Evolutionary conservation across 2,797 vertebrate genomes (phyloP).

Genomic region (Crenuchus spilurus): DNA sequence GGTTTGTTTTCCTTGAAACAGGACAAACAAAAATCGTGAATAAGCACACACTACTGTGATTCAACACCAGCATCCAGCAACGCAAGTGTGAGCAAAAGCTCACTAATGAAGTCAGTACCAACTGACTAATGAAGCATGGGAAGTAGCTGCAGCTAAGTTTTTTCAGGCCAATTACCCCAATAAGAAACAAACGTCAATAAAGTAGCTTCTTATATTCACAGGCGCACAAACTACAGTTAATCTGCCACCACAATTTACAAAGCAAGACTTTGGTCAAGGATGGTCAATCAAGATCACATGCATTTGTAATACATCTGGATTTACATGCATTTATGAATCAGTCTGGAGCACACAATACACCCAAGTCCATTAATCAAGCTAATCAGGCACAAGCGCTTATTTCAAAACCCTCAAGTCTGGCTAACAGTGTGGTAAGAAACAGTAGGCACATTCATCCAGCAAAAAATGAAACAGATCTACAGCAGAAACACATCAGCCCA

Average conservation of each 20-base stretch:
- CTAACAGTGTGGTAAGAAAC: background rate
- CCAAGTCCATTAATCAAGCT: conserved; percentile 11
- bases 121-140: background rate
- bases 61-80: background rate
- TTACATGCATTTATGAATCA: conserved; percentile 2
- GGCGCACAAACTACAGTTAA: no score
- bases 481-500: background rate
- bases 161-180: background rate
- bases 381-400: background rate
- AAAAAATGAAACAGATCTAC: background rate
- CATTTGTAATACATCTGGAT: background rate
- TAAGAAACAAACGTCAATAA: background rate
- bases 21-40: conserved; percentile 18
- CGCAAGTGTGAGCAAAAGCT: background rate
- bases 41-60: background rate
- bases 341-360: background rate
- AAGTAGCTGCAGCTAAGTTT: background rate
- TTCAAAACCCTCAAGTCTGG: background rate
- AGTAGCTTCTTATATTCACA: no score
- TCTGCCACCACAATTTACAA: no score
- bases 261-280: no score
- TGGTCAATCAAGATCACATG: conserved; percentile 19
- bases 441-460: background rate
- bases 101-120: background rate
- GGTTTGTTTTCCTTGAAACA: conserved; percentile 22